phyloP scores from a whole-genome alignment of 2,888 invertebrate species.

The Antheraea yamamai region DNA sequence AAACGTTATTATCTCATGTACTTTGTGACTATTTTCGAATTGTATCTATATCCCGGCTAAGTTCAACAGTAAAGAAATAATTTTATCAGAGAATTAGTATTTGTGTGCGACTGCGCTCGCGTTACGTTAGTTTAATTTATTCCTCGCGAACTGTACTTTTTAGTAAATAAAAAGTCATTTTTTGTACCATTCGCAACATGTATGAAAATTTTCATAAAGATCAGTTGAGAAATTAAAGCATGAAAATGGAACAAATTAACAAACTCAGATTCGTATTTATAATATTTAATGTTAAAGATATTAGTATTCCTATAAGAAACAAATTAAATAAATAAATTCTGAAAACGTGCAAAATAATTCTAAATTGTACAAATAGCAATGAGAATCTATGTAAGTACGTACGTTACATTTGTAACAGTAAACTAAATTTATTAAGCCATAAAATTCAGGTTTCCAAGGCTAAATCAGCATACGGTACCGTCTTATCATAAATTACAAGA shows the following conservation, averaged over 20 bases:
- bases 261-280: no score
- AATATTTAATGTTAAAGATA: no score
- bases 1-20: not conserved
- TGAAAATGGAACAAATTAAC: no score
- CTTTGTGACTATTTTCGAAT: not conserved
- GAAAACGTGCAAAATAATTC: not conserved
- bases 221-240: no score
- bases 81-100: no score
- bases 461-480: not conserved
- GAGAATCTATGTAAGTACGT: not conserved
- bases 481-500: constrained; percentile 1
- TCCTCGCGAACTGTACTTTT: no score
- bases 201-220: no score
- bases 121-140: no score
- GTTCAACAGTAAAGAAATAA: no score
- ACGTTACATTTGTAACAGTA: not conserved
- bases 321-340: not conserved
- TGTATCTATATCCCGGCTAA: not conserved
- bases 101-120: no score
- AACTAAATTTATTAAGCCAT: constrained; percentile 9
- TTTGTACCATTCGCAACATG: no score
- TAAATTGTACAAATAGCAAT: not conserved
- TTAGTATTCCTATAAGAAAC: not conserved
- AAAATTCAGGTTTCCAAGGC: not conserved
- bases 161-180: no score